Conservation (phyloP, 2,797 vertebrate species). For the Hylomyscus alleni region DNA sequence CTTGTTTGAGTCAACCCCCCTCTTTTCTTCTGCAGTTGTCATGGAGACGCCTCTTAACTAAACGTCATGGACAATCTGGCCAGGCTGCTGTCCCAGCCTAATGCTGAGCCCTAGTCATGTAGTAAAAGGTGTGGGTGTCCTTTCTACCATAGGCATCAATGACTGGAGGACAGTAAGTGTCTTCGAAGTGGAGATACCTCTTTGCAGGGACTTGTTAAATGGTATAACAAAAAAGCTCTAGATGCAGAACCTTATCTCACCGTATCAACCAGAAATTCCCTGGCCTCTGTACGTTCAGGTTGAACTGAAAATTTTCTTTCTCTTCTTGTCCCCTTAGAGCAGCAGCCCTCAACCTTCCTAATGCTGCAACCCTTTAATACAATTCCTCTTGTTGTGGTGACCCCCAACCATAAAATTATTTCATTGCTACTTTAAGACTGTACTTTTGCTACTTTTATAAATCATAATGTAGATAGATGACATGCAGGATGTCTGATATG, state of each 20-base stretch:
- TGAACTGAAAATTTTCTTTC: not conserved
- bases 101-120: not conserved
- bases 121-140: not conserved
- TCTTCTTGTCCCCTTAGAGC: not conserved
- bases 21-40: not conserved
- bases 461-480: not conserved
- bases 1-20: not conserved
- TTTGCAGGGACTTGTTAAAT: not conserved
- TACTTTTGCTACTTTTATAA: not conserved
- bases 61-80: not conserved
- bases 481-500: not conserved
- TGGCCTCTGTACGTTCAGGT: not conserved
- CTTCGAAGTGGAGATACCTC: not conserved
- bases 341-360: not conserved
- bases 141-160: slow-evolving; percentile 1
- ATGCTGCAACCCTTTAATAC: not conserved
- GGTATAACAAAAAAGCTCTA: not conserved
- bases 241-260: not conserved
- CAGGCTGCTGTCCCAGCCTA: not conserved
- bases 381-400: not conserved
- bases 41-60: not conserved
- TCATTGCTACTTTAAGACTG: not conserved
- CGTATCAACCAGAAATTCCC: not conserved
- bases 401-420: not conserved
- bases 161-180: not conserved